Base-by-base conservation (phyloP, 1,140 invertebrate genomes). In the Antheraea mylitta region DNA sequence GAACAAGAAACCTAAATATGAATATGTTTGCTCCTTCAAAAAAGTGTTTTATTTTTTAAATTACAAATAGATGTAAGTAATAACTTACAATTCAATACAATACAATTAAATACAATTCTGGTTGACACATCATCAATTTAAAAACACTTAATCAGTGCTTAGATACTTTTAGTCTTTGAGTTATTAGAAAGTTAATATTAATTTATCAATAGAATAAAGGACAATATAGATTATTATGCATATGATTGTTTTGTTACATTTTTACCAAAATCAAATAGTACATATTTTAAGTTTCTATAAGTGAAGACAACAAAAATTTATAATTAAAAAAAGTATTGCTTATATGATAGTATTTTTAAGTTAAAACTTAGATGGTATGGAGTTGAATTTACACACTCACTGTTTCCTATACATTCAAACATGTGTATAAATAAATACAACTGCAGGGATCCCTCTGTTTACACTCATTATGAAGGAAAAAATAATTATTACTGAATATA, bases 341-440 rank as follows among this genome's bases (percentile, higher is more conserved):
- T 42, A 42, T 42, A 30, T 30, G 22, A 30, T 30, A 30, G 4
- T 30, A 30, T 53, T 53, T 53, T 53, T 16, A 0, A 5, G 45
- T 7, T 53, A 53, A 30, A 61, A 61, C 6, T 30, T 61, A n/a
- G 30, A 16, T 61, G 7, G 18, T 19, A 30, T 10, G 8, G 22
- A 13, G 3, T 18, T 18, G 18, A 22, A 22, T 61, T 11, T 59
- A 19, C 36, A 78, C 81, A 90, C 87, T 90, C 71, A 90, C 87
- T 79, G 87, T 81, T 89, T 90, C 72, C 81, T 89, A 87, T 90
- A 81, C 87, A 90, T 89, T 60, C 64, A 53, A 18, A 53, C 48
- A 48, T 67, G 16, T 70, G 58, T 67, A 67, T 61, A 68, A 62
- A 69, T 69, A 62, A 75, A 70, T 30, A 70, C 61, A 70, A 68